Evolutionary conservation across 2,888 invertebrate species (phyloP).

Genomic region (Parnassius mnemosyne): DNA sequence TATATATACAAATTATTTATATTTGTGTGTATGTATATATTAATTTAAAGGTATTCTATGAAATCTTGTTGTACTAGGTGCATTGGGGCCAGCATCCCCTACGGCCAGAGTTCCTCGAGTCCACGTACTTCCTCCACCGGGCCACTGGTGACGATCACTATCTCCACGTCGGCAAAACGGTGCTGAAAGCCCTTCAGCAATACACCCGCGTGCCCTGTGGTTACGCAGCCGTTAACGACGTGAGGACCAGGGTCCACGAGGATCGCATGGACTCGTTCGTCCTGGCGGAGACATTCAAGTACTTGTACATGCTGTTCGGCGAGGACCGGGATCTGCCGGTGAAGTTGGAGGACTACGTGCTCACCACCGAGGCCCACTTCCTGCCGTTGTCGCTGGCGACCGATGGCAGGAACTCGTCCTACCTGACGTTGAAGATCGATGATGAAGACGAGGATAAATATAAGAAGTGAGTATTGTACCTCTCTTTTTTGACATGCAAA

Average conservation of each 20-base stretch:
- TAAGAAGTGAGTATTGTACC: constrained; percentile 54
- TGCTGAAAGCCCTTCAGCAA: constrained; percentile 92
- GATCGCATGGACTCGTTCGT: constrained; percentile 99
- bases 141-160: constrained; percentile 98
- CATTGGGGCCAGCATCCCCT: constrained; percentile 99
- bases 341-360: constrained; percentile 91
- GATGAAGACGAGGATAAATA: constrained; percentile 69
- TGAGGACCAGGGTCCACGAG: constrained; percentile 93
- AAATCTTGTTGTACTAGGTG: constrained; percentile 76
- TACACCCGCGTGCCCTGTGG: constrained; percentile 97
- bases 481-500: too few species aligned
- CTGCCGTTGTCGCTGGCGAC: constrained; percentile 91
- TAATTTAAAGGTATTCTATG: too few species aligned
- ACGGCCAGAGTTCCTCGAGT: constrained; percentile 98
- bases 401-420: constrained; percentile 75
- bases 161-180: constrained; percentile 92
- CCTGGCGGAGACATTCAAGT: constrained; percentile 98
- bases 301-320: constrained; percentile 95
- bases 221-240: constrained; percentile 98
- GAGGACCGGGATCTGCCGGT: constrained; percentile 90
- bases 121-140: constrained; percentile 97
- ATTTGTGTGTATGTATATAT: too few species aligned
- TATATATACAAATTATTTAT: too few species aligned
- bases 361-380: constrained; percentile 97
- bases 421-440: constrained; percentile 66